Conservation (phyloP, 2,113 vertebrate genomes). For the Irena cyanogastra region DNA sequence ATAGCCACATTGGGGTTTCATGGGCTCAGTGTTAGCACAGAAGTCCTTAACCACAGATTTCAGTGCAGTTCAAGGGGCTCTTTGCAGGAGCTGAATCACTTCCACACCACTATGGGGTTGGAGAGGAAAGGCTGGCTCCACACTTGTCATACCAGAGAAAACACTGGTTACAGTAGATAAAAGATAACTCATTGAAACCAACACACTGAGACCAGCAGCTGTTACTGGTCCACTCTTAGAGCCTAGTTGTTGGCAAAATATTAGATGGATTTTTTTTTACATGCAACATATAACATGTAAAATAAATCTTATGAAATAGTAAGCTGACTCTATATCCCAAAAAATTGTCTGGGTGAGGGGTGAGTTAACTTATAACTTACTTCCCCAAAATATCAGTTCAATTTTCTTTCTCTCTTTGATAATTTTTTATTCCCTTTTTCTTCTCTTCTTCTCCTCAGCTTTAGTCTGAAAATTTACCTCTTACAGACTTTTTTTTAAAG, state of each 20-base stretch:
- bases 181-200: background rate
- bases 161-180: background rate
- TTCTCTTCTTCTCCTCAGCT: background rate
- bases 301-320: background rate
- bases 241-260: background rate
- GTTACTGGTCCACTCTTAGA: background rate
- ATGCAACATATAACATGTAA: background rate
- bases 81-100: background rate
- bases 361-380: background rate
- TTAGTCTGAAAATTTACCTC: background rate
- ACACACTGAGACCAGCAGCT: background rate
- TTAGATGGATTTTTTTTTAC: background rate
- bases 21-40: background rate
- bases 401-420: background rate
- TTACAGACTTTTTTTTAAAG: background rate
- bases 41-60: background rate
- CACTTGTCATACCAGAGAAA: background rate
- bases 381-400: background rate
- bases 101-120: accelerated
- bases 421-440: background rate
- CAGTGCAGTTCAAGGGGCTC: background rate
- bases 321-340: background rate
- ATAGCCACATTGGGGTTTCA: background rate
- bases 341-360: background rate
- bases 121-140: background rate